Evolutionary conservation across 92 coral and sea anemone species (phyloP).

Genomic region (Hydrozoanthus gracilis): DNA sequence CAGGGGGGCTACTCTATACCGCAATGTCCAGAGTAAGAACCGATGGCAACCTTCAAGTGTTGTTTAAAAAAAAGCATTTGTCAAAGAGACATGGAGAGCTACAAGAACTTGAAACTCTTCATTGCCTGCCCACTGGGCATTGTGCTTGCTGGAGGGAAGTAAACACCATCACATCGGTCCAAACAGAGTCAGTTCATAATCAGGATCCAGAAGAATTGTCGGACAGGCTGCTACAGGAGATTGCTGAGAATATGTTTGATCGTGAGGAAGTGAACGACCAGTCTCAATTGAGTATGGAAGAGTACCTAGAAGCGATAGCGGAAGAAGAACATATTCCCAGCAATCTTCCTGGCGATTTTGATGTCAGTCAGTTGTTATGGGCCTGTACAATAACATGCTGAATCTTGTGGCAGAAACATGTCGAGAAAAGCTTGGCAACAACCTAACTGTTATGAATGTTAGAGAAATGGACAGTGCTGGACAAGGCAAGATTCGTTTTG

Average conservation of each 20-base stretch:
- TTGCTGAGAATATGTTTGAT: constrained; percentile 9
- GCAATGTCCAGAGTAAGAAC: constrained; percentile 48
- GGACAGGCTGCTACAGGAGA: background rate
- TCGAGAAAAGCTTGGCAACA: too few relatives aligned
- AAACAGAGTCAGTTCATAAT: too few relatives aligned
- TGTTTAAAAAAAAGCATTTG: constrained; percentile 10
- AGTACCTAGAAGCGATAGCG: constrained; percentile 10
- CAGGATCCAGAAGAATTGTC: too few relatives aligned
- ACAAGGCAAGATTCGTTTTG: constrained; percentile 46
- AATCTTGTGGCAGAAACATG: too few relatives aligned
- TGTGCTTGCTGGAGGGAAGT: too few relatives aligned
- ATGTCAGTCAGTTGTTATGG: background rate
- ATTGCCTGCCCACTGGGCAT: too few relatives aligned
- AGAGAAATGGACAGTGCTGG: constrained; percentile 50
- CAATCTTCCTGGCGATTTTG: constrained; percentile 14
- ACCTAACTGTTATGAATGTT: too few relatives aligned
- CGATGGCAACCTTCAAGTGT: background rate
- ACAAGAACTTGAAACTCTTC: background rate
- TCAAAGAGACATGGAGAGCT: constrained; percentile 20
- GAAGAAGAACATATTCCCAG: background rate
- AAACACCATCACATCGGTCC: background rate
- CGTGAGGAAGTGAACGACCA: background rate
- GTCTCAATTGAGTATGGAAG: background rate
- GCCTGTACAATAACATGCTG: too few relatives aligned
- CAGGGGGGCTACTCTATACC: constrained; percentile 50